Evolutionary conservation across 2,888 invertebrate genomes (phyloP).

Genomic region (Pasiphila rectangulata): DNA sequence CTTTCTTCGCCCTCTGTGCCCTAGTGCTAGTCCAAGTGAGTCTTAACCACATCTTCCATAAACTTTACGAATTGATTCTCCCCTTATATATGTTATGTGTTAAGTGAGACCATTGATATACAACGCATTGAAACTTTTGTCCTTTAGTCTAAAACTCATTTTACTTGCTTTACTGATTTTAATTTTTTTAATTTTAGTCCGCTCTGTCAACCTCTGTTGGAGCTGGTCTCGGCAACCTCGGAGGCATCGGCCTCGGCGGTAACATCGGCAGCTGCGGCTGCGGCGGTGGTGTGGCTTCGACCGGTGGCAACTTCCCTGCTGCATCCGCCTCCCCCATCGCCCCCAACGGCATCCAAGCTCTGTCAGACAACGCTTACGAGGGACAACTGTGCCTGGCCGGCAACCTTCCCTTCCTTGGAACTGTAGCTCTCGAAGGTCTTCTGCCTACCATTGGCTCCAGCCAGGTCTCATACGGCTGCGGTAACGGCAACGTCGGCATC

Average conservation of each 20-base stretch:
- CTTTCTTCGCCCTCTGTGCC: conserved; percentile 26
- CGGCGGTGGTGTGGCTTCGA: conserved; percentile 15
- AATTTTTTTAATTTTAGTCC: conserved; percentile 12
- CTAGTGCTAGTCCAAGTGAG: conserved; percentile 16
- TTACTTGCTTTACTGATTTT: not conserved
- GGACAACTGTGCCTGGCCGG: conserved; percentile 43
- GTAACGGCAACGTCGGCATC: conserved; percentile 31
- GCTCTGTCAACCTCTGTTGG: too few species aligned
- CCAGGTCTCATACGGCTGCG: conserved; percentile 43
- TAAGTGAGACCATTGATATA: too few species aligned
- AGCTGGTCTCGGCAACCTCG: too few species aligned
- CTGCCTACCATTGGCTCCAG: conserved; percentile 44
- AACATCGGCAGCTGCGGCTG: not conserved
- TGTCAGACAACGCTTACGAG: conserved; percentile 46
- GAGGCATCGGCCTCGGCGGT: not conserved
- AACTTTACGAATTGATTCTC: too few species aligned
- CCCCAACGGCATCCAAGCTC: conserved; percentile 44
- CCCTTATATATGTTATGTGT: too few species aligned
- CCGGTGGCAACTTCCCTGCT: conserved; percentile 29
- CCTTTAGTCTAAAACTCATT: not conserved
- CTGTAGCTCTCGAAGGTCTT: conserved; percentile 43
- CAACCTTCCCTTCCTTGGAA: conserved; percentile 46
- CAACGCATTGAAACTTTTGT: too few species aligned
- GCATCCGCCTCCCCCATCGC: conserved; percentile 42
- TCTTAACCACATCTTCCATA: too few species aligned